Evolutionary conservation across 2,113 vertebrate species (phyloP), one percentile per base, ranked within the genome.

Genomic region (Peucedramus taeniatus): DNA sequence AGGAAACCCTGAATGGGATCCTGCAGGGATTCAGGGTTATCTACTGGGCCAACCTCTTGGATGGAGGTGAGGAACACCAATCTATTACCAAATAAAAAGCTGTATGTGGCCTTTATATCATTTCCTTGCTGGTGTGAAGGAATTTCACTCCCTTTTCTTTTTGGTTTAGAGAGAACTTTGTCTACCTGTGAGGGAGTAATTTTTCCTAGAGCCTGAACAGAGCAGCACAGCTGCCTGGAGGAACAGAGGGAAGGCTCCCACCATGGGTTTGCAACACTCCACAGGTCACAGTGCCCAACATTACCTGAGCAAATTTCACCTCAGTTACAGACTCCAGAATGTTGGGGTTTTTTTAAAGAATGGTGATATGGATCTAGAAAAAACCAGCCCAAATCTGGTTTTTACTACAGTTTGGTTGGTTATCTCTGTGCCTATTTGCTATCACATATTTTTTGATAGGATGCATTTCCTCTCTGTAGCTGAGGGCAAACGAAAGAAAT

Each of bases 21-120:
- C 98, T 99, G 69, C 99, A 99, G 97, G 99, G 99, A 24, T 99
- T 99, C 98, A 97, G 99, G 70, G 99, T 99, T 90, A 99, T 99
- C 94, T 99, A 99, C 98, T 99, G 99, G 99, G 99, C 99, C 93
- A 99, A 99, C 93, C 99, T 99, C 95, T 98, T 99, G 84, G 99
- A 99, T 1, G 99, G 99, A 99, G 99, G 99, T 99, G 96, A 97
- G 98, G 76, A 35, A 30, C 11, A 27, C 20, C 3, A 9, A 33
- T 3, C 3, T 49, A 3, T 27, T 7, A 9, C 21, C 40, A 26
- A 85, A 4, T 9, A 47, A 47, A 21, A 57, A 64, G 14, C 4
- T 16, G 0, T 15, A 1, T 11, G 7, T 66, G 35, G 9, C 59
- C 33, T 71, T 79, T 54, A 2, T 31, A 7, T 28, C 0, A 15